A percentile compares a stretch with the other conserved stretches of the same genome.
These are phyloP conservation scores for Aldabrachelys gigantea DNA, from an alignment of 2,113 vertebrate genomes.

Conservation along the genomic window DNA sequence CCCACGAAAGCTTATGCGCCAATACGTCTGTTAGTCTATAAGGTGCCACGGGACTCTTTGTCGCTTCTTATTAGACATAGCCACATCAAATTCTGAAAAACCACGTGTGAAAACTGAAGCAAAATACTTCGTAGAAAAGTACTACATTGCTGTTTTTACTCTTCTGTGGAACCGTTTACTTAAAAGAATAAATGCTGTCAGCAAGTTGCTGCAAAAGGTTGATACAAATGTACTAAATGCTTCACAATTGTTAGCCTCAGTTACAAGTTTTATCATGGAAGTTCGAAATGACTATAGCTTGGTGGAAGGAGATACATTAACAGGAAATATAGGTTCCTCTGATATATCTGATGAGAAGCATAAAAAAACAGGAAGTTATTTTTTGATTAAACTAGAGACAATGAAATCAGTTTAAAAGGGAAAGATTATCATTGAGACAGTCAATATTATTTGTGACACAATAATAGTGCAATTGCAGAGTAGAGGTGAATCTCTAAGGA, in stretches of 20 bases:
- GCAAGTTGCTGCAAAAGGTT: background rate
- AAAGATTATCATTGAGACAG: background rate
- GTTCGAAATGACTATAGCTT: no score
- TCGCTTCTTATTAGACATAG: background rate
- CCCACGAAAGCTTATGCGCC: no score
- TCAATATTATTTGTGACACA: background rate
- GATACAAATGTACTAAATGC: background rate
- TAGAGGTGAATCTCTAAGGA: background rate
- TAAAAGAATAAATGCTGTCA: background rate
- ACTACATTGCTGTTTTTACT: background rate
- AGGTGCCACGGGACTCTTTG: no score
- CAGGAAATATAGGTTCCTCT: background rate
- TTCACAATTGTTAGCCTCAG: no score
- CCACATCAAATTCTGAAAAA: background rate
- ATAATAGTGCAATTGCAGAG: background rate
- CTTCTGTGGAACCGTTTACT: background rate
- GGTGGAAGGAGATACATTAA: no score
- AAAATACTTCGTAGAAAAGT: no score
- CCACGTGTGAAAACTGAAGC: no score
- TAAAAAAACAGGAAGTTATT: no score
- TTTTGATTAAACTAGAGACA: background rate
- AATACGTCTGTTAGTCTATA: no score
- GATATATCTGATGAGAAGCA: no score
- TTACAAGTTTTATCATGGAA: no score
- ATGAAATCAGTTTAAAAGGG: background rate